Evolutionary conservation across 2,113 vertebrate species (phyloP).

Genomic region (Rafetus swinhoei): DNA sequence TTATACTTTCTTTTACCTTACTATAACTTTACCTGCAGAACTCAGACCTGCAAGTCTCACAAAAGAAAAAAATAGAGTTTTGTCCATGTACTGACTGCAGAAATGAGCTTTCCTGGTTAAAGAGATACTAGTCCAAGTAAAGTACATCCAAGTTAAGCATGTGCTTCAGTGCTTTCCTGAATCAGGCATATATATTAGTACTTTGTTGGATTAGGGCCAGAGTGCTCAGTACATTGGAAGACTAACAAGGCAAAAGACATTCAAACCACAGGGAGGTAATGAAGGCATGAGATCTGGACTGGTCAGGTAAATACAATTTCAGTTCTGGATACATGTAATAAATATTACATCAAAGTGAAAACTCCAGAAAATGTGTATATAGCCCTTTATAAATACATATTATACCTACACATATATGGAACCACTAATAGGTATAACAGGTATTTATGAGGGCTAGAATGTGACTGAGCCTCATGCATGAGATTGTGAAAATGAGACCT

Average conservation of each 20-base stretch:
- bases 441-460: background rate
- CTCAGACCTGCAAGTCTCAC: background rate
- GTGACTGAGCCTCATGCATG: background rate
- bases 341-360: background rate
- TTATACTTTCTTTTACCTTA: background rate
- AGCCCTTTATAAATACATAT: no score
- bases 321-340: background rate
- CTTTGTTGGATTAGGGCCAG: background rate
- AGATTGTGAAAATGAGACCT: background rate
- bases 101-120: background rate
- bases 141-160: background rate
- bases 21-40: background rate
- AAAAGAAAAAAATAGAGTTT: background rate
- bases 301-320: background rate
- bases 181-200: background rate
- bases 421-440: background rate
- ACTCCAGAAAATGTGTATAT: background rate
- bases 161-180: background rate
- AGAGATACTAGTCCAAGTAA: background rate
- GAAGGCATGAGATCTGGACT: background rate
- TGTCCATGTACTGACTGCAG: background rate
- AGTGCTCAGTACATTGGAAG: background rate
- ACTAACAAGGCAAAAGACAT: background rate
- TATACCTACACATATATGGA: no score
- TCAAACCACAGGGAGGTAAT: background rate